Evolutionary conservation across 2,888 invertebrate genomes (phyloP).

Genomic region (Diplazon laetatorius): DNA sequence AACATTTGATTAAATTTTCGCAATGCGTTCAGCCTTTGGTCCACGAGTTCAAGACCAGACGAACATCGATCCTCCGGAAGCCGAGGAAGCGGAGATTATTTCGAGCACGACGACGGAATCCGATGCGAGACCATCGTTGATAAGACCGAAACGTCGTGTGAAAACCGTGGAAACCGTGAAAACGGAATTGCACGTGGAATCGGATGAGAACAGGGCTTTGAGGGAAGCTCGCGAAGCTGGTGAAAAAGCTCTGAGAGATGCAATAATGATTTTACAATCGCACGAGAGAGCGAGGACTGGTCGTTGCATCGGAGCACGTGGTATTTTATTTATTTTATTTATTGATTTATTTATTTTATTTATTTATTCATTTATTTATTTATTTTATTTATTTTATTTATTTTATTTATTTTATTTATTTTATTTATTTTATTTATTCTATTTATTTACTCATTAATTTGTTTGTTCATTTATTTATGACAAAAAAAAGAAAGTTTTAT

Average conservation of each 20-base stretch:
- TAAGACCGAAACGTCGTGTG: slow-evolving; percentile 11
- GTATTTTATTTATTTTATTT: slow-evolving; percentile 51
- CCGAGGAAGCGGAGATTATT: not conserved
- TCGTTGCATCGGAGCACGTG: slow-evolving; percentile 65
- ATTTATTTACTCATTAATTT: too few relatives aligned
- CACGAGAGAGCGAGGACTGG: slow-evolving; percentile 75
- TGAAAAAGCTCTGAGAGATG: slow-evolving; percentile 52
- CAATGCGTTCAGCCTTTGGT: slow-evolving; percentile 2
- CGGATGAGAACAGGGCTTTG: slow-evolving; percentile 63
- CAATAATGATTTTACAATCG: slow-evolving; percentile 72
- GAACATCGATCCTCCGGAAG: not conserved
- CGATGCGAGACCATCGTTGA: not conserved
- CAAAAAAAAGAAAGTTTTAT: too few relatives aligned
- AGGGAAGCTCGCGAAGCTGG: slow-evolving; percentile 57
- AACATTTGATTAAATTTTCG: too few relatives aligned
- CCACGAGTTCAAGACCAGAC: not conserved
- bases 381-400: too few relatives aligned
- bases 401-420: too few relatives aligned
- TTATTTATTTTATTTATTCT: too few relatives aligned
- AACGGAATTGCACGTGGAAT: slow-evolving; percentile 32
- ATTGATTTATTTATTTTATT: not conserved
- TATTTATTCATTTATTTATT: too few relatives aligned
- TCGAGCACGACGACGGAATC: not conserved
- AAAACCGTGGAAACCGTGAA: slow-evolving; percentile 15
- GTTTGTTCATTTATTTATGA: too few relatives aligned